Evolutionary conservation across 2,888 invertebrate species (phyloP), one percentile per base, ranked within the genome.

Genomic region (Lasioglossum villosulum): DNA sequence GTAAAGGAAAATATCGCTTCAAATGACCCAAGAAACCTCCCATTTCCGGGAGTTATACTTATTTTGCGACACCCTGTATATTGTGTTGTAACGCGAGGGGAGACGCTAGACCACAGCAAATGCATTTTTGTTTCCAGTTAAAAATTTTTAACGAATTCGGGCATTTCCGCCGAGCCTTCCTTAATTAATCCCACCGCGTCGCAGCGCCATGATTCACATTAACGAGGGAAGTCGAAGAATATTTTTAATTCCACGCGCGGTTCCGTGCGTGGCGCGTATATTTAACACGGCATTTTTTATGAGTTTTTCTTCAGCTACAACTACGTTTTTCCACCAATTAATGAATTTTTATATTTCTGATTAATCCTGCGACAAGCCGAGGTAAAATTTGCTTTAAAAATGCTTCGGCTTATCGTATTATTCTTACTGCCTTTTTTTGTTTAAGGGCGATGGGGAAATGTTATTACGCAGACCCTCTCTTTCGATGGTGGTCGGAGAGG

Each of bases 131-230:
- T 30, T 10, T 8, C 16, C 23, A 37, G 66, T 80, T 66, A 75
- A 80, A 75, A 48, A 45, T 39, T 75, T 80, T 75, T 39, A 80
- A 80, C 76, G 37, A 79, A 59, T 74, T 39, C 74, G 66, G 8
- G 19, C 66, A 30, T 66, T 66, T 66, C 34, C 66, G 34, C 19
- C 19, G 66, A 19, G 34, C 8, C 34, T 19, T 19, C 66, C 66
- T 8, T 66, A 66, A 66, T 66, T 66, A 66, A 66, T 66, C 34
- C 66, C 66, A 19, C 34, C 3, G 66, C 34, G 8, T 19, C 34
- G 19, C 27, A n/a, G 27, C 59, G 5, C 30, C 66, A 3, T 34
- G 34, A 34, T 66, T 66, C 34, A 19, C 34, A 34, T 19, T 66
- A 66, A 66, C 66, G 66, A 66, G 66, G 19, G 6, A 6, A 66